Base-by-base conservation (phyloP, 2,113 vertebrate genomes). In the Chaetorhynchus papuensis region DNA sequence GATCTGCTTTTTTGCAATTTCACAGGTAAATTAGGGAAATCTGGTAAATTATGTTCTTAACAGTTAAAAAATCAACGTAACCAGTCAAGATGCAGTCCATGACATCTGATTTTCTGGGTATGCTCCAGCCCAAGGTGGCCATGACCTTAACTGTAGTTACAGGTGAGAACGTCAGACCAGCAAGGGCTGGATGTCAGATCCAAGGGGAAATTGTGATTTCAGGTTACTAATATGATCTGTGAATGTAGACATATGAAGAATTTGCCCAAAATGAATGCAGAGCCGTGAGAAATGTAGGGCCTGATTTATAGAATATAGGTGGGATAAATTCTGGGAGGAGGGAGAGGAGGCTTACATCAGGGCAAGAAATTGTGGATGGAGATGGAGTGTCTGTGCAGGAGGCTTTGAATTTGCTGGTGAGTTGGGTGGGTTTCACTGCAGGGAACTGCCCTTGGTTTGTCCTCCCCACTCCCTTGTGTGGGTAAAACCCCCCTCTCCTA, bases 51-150 rank as follows among this genome's bases (percentile, higher is more conserved):
- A 23, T 63, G 10, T 59, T 83, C 15, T 47, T 15, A 6, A 45
- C 20, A 90, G 68, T 66, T 83, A 66, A 96, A 75, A 86, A 57
- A 49, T 61, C 33, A 45, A 13, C 11, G 31, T 53, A 71, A 16
- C 21, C 63, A 23, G 28, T 4, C 1, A 6, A 78, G 71, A 80
- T 39, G 42, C 24, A 60, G 20, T 16, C 22, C 30, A 30, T n/a
- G 13, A 33, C 41, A 44, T 21, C 33, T 0, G 0, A 33, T n/a
- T 72, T 56, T 9, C 9, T 1, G 50, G 31, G 23, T 42, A 35
- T 61, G 31, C 85, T 77, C 53, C 77, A 87, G 47, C 45, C n/a
- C 66, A 45, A 54, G 26, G 75, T 54, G 26, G 35, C 44, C 21
- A 8, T 24, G 22, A 57, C 79, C 53, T 72, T 69, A 49, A 30